Conservation (phyloP, 92 coral and sea anemone genomes). For the Phenganax stokvisi region DNA sequence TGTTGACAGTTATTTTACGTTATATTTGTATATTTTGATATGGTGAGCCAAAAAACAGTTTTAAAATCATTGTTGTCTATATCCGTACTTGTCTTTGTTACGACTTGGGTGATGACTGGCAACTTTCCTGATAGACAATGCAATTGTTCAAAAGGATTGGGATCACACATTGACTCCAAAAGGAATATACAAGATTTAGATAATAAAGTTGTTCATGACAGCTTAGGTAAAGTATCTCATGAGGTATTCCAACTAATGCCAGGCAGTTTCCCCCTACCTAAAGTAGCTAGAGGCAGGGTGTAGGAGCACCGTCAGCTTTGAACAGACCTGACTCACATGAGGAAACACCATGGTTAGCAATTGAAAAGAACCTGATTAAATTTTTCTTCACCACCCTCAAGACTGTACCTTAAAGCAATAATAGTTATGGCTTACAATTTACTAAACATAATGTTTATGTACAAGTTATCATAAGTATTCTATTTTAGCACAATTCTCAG, state of each 20-base stretch:
- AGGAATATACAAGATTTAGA: slow-evolving; percentile 8
- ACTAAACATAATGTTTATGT: neutral
- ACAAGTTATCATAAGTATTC: neutral
- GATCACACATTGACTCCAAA: neutral
- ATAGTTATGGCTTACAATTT: neutral
- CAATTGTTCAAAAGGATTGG: slow-evolving; percentile 2
- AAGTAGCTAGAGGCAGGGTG: too few relatives aligned
- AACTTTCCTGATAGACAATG: slow-evolving; percentile 28
- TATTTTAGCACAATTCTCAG: too few relatives aligned
- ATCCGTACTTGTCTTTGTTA: slow-evolving; percentile 17
- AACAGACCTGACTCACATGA: too few relatives aligned
- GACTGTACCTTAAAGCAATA: neutral
- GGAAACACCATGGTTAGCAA: too few relatives aligned
- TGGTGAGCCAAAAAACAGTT: slow-evolving; percentile 29
- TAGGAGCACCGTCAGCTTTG: too few relatives aligned
- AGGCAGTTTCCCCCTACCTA: too few relatives aligned
- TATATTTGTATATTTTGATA: neutral
- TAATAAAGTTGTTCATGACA: neutral
- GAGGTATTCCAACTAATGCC: too few relatives aligned
- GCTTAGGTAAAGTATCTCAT: neutral
- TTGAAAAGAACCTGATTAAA: too few relatives aligned
- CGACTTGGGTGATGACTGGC: slow-evolving; percentile 30
- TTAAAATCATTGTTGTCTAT: slow-evolving; percentile 13
- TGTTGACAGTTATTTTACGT: neutral
- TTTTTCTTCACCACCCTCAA: neutral